Evolutionary conservation across 2,113 vertebrate species (phyloP).

Genomic region (Sus scrofa): T2T-Sscrofa CM000818.6:130080001-130080500

Average conservation of each 20-base stretch:
- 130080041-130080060: background rate
- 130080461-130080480: fast-evolving
- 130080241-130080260: background rate
- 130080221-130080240: too few relatives aligned
- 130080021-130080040: background rate
- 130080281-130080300: background rate
- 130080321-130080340: background rate
- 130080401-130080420: background rate
- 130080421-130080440: too few relatives aligned
- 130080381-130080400: background rate
- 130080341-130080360: background rate
- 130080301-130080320: background rate
- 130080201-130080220: background rate
- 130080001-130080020: background rate
- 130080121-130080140: background rate
- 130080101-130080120: background rate
- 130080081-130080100: background rate
- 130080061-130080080: background rate
- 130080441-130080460: background rate
- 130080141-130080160: background rate
- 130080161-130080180: background rate
- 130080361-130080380: background rate
- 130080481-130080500: background rate
- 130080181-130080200: background rate
- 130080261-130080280: fast-evolving